Evolutionary conservation across 2,797 vertebrate genomes (phyloP).

Genomic region (Falco concolor): DNA sequence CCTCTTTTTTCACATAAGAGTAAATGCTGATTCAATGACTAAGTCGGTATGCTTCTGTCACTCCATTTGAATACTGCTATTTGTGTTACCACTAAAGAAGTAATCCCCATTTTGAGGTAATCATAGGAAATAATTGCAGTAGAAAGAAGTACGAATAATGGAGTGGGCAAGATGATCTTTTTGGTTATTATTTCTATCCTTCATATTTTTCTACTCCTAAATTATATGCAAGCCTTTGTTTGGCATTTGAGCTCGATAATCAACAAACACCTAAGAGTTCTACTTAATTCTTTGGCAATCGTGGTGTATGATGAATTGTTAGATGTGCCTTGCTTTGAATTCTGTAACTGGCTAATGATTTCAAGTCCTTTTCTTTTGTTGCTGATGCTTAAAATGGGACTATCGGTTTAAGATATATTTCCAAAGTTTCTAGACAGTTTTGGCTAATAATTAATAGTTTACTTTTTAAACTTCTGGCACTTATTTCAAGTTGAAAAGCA

Average conservation of each 20-base stretch:
- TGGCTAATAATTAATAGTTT: neutral
- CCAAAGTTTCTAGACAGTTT: neutral
- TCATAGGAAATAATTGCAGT: neutral
- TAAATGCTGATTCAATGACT: neutral
- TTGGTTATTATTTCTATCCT: neutral
- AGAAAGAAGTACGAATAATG: neutral
- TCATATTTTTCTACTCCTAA: neutral
- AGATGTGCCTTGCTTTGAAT: neutral
- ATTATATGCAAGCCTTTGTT: neutral
- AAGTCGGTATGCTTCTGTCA: neutral
- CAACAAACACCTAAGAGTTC: neutral
- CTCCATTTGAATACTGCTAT: neutral
- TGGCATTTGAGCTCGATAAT: neutral
- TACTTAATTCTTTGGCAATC: neutral
- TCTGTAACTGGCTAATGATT: neutral
- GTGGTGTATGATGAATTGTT: neutral
- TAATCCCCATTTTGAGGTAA: neutral
- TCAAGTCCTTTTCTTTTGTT: neutral
- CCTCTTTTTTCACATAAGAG: neutral
- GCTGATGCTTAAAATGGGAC: neutral
- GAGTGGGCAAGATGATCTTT: neutral
- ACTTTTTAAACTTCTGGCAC: neutral
- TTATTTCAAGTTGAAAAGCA: neutral
- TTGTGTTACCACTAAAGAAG: neutral
- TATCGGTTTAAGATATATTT: neutral